These are phyloP conservation scores for Gandaritis pyraliata DNA, from an alignment of 2,888 invertebrate species.

Conservation along the genomic window DNA sequence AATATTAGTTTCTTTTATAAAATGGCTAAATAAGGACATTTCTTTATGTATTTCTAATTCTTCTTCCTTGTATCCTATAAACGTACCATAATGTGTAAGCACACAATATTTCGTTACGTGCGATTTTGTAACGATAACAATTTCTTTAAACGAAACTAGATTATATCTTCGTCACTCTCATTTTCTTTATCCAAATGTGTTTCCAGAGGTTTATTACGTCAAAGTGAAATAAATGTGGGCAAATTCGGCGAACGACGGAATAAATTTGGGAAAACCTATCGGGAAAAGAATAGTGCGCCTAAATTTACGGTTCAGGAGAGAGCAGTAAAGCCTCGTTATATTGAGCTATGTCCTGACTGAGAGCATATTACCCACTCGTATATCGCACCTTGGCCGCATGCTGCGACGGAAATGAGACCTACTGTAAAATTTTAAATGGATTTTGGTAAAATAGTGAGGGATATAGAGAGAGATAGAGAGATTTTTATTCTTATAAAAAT, in stretches of 20 bases:
- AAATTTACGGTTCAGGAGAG: slow-evolving; percentile 76
- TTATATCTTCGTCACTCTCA: slow-evolving; percentile 25
- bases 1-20: no score
- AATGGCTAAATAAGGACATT: no score
- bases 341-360: slow-evolving; percentile 76
- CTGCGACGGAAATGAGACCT: slow-evolving; percentile 37
- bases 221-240: slow-evolving; percentile 58
- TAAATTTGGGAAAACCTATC: slow-evolving; percentile 76
- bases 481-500: not conserved
- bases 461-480: no score
- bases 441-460: slow-evolving; percentile 8
- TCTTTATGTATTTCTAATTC: no score
- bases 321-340: slow-evolving; percentile 79
- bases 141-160: no score
- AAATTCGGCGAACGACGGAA: slow-evolving; percentile 60
- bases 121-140: no score
- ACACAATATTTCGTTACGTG: no score
- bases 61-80: no score
- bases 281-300: slow-evolving; percentile 77
- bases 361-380: slow-evolving; percentile 58
- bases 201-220: slow-evolving; percentile 40
- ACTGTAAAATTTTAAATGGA: slow-evolving; percentile 17
- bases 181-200: slow-evolving; percentile 37
- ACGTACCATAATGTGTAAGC: no score
- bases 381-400: slow-evolving; percentile 49